Base-by-base conservation (phyloP, 2,113 vertebrate genomes). In the Thamnophis sirtalis region DNA sequence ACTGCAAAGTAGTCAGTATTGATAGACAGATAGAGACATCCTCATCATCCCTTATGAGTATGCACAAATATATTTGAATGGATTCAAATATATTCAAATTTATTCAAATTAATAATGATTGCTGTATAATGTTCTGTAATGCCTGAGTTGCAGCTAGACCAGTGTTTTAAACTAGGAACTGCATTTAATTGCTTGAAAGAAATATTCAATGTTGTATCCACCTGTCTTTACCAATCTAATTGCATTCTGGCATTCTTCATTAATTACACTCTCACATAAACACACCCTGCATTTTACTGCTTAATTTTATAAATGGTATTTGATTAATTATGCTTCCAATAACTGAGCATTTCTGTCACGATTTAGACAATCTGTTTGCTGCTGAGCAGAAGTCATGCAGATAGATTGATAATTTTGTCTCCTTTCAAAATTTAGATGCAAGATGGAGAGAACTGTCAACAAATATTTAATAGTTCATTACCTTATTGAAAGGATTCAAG, bases 231-330 rank as follows among this genome's bases (percentile, higher is more conserved):
- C 11, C 1, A 51, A 60, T 94, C 54, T 33, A 43, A 80, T 22
- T 73, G 50, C 15, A 48, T 48, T 84, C n/a, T 13, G 51, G 54
- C 91, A 87, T 50, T 84, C 8, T 4, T 91, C 17, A n/a, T 5
- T 33, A 33, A 9, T 73, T 89, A 92, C 33, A 87, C 91, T 11
- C 0, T 0, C 5, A 33, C 1, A 4, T 43, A 86, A 89, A 21
- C 38, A 51, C 26, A 0, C 84, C 1, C 19, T 87, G 3, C 48
- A 68, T 13, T 22, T 80, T 87, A 93, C 0, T 10, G 84, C 90
- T 88, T 8, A 91, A 91, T 90, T 96, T 86, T 85, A 1, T 24
- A 95, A 92, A 28, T 24, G 89, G n/a, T 0, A 86, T 88, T 91
- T 94, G 86, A 90, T 92, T 92, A 90, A 9, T 91, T 7, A 50